phyloP scores from a whole-genome alignment of 2,888 invertebrate genomes.

The Thymelicus sylvestris region DNA sequence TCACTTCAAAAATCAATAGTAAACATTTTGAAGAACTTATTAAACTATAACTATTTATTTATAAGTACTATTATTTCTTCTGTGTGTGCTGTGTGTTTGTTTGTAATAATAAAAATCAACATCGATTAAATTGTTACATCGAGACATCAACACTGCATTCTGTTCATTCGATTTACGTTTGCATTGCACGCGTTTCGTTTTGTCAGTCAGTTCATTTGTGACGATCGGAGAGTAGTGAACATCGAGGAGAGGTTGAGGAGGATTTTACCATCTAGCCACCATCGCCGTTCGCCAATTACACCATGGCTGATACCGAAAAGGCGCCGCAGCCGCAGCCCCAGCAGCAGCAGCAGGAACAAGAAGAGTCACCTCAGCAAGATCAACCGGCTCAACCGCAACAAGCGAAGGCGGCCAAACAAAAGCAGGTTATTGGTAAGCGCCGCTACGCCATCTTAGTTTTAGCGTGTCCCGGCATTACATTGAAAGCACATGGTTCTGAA shows the following conservation, averaged over 20 bases:
- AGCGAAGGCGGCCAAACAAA: constrained; percentile 89
- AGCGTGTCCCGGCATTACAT: constrained; percentile 65
- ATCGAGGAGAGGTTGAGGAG: constrained; percentile 91
- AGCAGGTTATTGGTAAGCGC: constrained; percentile 94
- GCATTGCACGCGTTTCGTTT: neutral
- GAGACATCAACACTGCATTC: too few relatives aligned
- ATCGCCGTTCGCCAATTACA: constrained; percentile 91
- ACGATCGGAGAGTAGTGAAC: constrained; percentile 87
- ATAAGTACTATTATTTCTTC: too few relatives aligned
- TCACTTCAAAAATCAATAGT: too few relatives aligned
- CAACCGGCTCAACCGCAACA: constrained; percentile 86
- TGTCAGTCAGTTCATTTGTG: constrained; percentile 55
- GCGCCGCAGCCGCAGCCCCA: constrained; percentile 89
- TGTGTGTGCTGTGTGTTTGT: too few relatives aligned
- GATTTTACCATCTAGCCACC: constrained; percentile 88
- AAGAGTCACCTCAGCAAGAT: constrained; percentile 55
- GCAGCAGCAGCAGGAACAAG: constrained; percentile 87
- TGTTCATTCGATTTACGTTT: too few relatives aligned
- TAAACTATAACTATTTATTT: too few relatives aligned
- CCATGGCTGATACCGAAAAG: constrained; percentile 98
- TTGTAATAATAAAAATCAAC: too few relatives aligned
- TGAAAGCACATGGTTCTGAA: constrained; percentile 71
- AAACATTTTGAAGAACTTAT: too few relatives aligned
- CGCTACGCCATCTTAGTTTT: constrained; percentile 81
- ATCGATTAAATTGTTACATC: too few relatives aligned